Evolutionary conservation across 2,113 vertebrate genomes (phyloP), one percentile per base, ranked within the genome.

Genomic region (Lagopus muta): DNA sequence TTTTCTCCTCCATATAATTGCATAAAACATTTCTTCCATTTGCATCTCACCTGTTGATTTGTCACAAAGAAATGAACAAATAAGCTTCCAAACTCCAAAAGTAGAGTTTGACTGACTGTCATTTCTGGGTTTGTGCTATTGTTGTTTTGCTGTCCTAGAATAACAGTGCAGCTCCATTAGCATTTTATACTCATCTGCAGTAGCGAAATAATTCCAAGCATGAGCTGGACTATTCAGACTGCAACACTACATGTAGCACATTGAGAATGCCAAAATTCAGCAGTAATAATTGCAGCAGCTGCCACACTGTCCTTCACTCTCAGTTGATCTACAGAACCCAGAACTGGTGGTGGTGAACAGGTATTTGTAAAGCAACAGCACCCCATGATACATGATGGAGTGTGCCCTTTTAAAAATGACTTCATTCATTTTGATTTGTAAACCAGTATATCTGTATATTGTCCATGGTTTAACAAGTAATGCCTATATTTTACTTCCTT

Each of bases 11-110:
- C 75, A 75, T 88, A 75, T 81, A 20, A 83, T 86, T 69, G 48
- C 93, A 86, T 92, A 87, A 96, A 97, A 72, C 16, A 61, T 94
- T 96, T 94, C 80, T 89, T 85, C 72, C 79, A 40, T 67, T 71
- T 6, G 19, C 32, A 91, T 86, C 78, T 90, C 89, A 94, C 82
- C 84, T 82, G 85, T 72, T 92, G 88, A 86, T 92, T 97, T 92
- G 73, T 96, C 80, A 78, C 66, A 90, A 66, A 85, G 85, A 84
- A 95, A 91, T 84, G 54, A 88, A 66, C 57, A 83, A 86, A 93
- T 42, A 61, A 81, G 88, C 69, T 93, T 72, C 87, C 86, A 95
- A 76, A 47, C 45, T 96, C 62, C 36, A 42, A 95, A 91, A 92
- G 78, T 57, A 92, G 88, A 79, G 36, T 83, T 52, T 43, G n/a